Percentiles rank a stretch among this genome's conserved stretches.
phyloP scores from a whole-genome alignment of 2,888 invertebrate species.

The Erebia aethiops region DNA sequence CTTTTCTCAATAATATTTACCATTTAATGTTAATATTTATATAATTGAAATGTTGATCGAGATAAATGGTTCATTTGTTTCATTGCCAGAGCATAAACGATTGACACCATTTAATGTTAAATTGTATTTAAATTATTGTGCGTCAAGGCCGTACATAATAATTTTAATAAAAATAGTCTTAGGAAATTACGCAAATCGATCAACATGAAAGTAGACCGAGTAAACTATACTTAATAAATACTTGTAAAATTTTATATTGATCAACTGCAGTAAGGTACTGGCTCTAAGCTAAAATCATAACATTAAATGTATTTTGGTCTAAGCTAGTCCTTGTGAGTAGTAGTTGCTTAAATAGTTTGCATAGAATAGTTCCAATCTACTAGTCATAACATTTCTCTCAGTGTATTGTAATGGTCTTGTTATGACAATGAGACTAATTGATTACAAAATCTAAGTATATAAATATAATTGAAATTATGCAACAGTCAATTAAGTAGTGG shows the following conservation, averaged over 20 bases:
- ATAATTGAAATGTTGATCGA: not conserved
- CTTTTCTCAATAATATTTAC: not conserved
- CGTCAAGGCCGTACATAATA: too few species aligned
- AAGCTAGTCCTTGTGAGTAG: not conserved
- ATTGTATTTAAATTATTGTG: too few species aligned
- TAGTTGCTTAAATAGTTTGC: not conserved
- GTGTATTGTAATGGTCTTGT: not conserved
- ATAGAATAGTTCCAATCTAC: not conserved
- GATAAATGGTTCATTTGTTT: not conserved
- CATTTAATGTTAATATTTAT: not conserved
- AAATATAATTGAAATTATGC: not conserved
- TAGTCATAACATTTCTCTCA: not conserved
- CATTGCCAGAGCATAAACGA: not conserved
- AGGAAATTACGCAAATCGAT: too few species aligned
- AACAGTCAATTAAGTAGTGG: not conserved
- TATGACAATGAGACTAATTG: not conserved
- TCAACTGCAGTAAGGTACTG: too few species aligned
- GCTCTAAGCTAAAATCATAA: too few species aligned
- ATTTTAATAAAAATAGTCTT: too few species aligned
- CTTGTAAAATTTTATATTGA: too few species aligned
- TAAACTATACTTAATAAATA: too few species aligned
- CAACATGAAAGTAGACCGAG: too few species aligned
- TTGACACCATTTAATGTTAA: too few species aligned
- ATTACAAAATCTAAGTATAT: not conserved
- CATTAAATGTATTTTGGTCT: too few species aligned